Evolutionary conservation across 2,797 vertebrate species (phyloP), one percentile per base, ranked within the genome.

Genomic region (Clarias pachynema): DNA sequence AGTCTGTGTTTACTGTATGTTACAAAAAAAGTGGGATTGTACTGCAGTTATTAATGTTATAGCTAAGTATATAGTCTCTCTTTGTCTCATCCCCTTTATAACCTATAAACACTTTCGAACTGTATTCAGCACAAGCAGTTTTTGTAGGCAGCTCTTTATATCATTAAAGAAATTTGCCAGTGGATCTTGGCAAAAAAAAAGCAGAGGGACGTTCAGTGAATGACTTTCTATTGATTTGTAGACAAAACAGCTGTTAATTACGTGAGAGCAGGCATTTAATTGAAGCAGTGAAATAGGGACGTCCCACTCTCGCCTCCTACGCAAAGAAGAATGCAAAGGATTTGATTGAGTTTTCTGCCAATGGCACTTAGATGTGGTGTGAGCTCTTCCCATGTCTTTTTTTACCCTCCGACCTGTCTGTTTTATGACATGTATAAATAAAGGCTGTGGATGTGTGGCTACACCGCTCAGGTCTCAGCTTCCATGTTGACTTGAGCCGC

Each of bases 231-330:
- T 95, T 93, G 94, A 96, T 95, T 94, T 91, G 92, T 93, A 91
- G 93, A 95, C 94, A 93, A 95, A 95, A 94, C 93, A 94, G 92
- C 92, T 86, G 89, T 95, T 96, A 95, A 96, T 95, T 95, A 95
- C 93, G 92, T 92, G 91, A 84, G 85, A 90, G 91, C 90, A 92
- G 91, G 90, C 92, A 88, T 94, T 94, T 96, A 93, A 96, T 93
- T 95, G 93, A 93, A 89, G 89, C 84, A 92, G 88, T 85, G 91
- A 93, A 94, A 94, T 89, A 89, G 91, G 93, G 90, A 84, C 89
- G 84, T 88, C 86, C 65, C 53, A 62, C 89, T 89, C 89, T 90
- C 84, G 86, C 88, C 91, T 92, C 90, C 93, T 91, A 90, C 89
- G 44, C 65, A 84, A 88, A 89, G 88, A 91, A 88, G 91, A 93